These are phyloP conservation scores for Cynopterus sphinx DNA, from an alignment of 2,797 vertebrate species.

Conservation along the genomic window DNA sequence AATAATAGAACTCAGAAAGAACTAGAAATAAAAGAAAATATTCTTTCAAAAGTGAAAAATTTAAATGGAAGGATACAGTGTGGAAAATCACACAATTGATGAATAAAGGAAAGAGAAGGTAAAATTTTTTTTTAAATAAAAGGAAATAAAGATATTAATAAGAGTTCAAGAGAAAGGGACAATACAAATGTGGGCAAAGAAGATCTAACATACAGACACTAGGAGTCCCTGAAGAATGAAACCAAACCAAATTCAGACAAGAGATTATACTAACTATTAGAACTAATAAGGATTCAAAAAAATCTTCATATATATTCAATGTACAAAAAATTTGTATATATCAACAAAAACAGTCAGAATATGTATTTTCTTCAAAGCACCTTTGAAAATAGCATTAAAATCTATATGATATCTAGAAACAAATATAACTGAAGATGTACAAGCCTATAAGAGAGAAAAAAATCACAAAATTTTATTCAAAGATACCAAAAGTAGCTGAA, in stretches of 20 bases:
- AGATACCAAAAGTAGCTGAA: background rate
- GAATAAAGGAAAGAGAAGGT: background rate
- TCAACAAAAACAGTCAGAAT: background rate
- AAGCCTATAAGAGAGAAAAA: background rate
- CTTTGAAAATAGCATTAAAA: background rate
- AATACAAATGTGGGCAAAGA: background rate
- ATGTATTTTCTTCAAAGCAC: background rate
- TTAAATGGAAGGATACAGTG: background rate
- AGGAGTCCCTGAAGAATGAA: background rate
- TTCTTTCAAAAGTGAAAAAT: background rate
- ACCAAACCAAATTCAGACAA: background rate
- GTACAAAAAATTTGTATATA: background rate
- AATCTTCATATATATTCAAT: background rate
- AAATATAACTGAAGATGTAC: background rate
- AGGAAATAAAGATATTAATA: background rate
- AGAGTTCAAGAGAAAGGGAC: background rate
- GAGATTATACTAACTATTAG: background rate
- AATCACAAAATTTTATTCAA: background rate
- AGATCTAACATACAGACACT: background rate
- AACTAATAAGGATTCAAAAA: background rate
- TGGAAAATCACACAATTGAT: background rate
- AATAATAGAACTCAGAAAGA: background rate
- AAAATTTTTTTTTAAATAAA: background rate
- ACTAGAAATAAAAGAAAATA: slow-evolving; percentile 11
- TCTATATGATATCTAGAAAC: background rate